phyloP scores from a whole-genome alignment of 2,113 vertebrate species.

The Erinaceus europaeus region DNA sequence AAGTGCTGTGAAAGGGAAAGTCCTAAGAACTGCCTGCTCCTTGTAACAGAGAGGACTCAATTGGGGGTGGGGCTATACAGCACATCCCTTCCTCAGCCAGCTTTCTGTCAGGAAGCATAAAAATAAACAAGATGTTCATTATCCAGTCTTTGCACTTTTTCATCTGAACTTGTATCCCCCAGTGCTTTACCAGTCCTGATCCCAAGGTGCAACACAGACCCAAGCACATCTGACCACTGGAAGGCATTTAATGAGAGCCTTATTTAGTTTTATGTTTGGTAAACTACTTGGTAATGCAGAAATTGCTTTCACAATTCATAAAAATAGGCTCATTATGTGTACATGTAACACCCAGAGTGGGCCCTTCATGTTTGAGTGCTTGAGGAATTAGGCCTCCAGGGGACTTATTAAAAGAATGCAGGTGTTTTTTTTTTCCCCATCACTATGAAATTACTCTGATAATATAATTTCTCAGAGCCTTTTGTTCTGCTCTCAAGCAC shows the following conservation, averaged over 20 bases:
- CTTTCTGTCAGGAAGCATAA: conserved; percentile 55
- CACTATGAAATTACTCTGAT: conserved; percentile 4
- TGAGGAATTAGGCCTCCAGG: conserved; percentile 42
- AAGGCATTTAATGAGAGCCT: conserved; percentile 9
- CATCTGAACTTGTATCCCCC: not conserved
- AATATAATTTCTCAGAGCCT: conserved; percentile 34
- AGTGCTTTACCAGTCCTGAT: not conserved
- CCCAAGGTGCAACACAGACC: not conserved
- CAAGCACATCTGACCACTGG: not conserved
- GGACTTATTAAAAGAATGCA: conserved; percentile 48
- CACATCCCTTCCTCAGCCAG: conserved; percentile 52
- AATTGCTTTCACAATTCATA: not conserved
- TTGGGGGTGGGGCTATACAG: conserved; percentile 76
- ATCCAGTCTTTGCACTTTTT: conserved; percentile 35
- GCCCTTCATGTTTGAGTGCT: not conserved
- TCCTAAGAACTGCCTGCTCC: conserved; percentile 74
- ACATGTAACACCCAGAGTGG: not conserved
- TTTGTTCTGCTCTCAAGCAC: not conserved
- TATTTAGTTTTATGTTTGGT: conserved; percentile 28
- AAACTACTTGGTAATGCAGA: conserved; percentile 7
- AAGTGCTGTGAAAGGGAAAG: conserved; percentile 73
- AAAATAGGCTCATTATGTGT: not conserved
- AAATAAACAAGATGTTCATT: conserved; percentile 32
- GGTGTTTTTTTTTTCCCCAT: not conserved
- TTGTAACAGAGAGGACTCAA: conserved; percentile 75